Conservation (phyloP, 1,140 invertebrate genomes). For the Heliconius nattereri region DNA sequence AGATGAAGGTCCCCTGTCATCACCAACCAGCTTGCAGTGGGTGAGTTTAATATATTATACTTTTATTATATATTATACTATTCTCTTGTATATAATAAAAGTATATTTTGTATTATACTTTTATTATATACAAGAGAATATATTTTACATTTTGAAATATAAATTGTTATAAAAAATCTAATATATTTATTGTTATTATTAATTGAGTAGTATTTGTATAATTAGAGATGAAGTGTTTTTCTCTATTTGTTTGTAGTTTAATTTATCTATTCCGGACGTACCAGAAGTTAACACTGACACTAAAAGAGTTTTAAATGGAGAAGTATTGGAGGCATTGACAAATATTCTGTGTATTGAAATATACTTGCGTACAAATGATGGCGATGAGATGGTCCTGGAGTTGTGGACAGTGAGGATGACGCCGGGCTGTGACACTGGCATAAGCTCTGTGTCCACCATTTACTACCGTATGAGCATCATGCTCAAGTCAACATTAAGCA, state of each 20-base stretch:
- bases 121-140: too few relatives aligned
- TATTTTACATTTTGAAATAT: too few relatives aligned
- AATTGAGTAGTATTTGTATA: conserved; percentile 7
- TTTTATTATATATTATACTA: too few relatives aligned
- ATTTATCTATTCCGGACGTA: conserved; percentile 71
- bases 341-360: conserved; percentile 73
- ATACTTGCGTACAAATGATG: conserved; percentile 63
- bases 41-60: conserved; percentile 45
- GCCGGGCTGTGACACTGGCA: conserved; percentile 52
- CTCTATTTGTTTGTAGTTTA: conserved; percentile 58
- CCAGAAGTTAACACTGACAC: conserved; percentile 65
- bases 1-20: conserved; percentile 53
- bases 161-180: too few relatives aligned
- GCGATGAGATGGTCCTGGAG: conserved; percentile 72
- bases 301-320: conserved; percentile 65
- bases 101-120: too few relatives aligned
- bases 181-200: conserved; percentile 22
- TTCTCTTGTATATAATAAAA: too few relatives aligned
- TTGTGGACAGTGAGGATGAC: conserved; percentile 66
- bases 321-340: conserved; percentile 62
- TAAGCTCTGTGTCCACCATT: conserved; percentile 61
- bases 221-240: background rate
- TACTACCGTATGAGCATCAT: conserved; percentile 74
- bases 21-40: conserved; percentile 63
- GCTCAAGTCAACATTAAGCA: conserved; percentile 71